Evolutionary conservation across 2,797 vertebrate species (phyloP).

Genomic region (Alauda arvensis): DNA sequence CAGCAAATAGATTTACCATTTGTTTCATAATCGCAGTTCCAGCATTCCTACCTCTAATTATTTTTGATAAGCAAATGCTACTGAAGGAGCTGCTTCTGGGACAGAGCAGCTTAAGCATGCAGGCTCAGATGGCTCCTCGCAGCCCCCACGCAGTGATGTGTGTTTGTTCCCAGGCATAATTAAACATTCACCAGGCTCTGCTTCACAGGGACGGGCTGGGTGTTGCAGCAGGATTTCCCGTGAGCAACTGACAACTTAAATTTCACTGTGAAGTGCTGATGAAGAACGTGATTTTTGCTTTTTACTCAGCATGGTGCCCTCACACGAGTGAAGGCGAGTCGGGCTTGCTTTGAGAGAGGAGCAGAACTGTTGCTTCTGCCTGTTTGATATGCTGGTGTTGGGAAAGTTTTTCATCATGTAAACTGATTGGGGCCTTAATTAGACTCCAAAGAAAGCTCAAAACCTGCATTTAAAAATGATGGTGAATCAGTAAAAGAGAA

Average conservation of each 20-base stretch:
- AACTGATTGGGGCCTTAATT: slow-evolving; percentile 34
- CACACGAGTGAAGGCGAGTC: background rate
- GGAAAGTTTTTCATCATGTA: slow-evolving; percentile 36
- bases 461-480: background rate
- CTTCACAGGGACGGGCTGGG: slow-evolving; percentile 6
- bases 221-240: slow-evolving; percentile 10
- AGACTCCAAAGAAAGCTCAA: slow-evolving; percentile 23
- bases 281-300: slow-evolving; percentile 35
- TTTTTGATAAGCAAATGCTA: slow-evolving; percentile 49
- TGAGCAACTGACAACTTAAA: slow-evolving; percentile 22
- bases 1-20: slow-evolving; percentile 60
- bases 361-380: background rate
- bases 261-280: slow-evolving; percentile 41
- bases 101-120: background rate
- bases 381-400: slow-evolving; percentile 19
- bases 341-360: background rate
- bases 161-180: background rate
- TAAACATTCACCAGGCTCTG: slow-evolving; percentile 21
- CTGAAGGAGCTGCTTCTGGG: slow-evolving; percentile 37
- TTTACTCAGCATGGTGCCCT: slow-evolving; percentile 35
- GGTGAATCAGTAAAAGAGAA: background rate
- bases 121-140: background rate
- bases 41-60: slow-evolving; percentile 51
- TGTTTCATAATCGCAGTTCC: slow-evolving; percentile 45
- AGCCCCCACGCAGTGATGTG: background rate